Evolutionary conservation across 1,140 invertebrate species (phyloP).

Genomic region (Schlechtendalia chinensis): DNA sequence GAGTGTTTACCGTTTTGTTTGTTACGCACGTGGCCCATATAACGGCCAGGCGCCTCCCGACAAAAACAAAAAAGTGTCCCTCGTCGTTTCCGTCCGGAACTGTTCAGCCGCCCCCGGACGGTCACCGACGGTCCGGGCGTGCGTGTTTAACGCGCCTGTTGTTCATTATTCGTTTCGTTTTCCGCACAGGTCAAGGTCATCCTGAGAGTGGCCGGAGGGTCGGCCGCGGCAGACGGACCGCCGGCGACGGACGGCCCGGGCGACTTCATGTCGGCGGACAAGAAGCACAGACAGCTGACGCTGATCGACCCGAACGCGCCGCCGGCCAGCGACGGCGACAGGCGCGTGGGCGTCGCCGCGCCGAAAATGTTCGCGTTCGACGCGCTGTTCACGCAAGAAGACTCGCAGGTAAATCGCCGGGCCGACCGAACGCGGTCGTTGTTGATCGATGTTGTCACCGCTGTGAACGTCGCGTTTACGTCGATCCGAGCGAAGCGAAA

Average conservation of each 20-base stretch:
- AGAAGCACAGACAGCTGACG: constrained; percentile 53
- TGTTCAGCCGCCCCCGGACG: too few species aligned
- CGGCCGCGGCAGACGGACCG: background rate
- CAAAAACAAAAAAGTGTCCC: too few species aligned
- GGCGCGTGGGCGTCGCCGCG: constrained; percentile 66
- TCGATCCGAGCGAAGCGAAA: too few species aligned
- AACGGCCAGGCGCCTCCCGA: too few species aligned
- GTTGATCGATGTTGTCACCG: too few species aligned
- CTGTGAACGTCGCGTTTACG: too few species aligned
- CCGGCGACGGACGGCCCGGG: background rate
- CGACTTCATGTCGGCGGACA: constrained; percentile 53
- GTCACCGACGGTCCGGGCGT: too few species aligned
- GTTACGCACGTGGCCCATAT: too few species aligned
- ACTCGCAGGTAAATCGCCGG: constrained; percentile 77
- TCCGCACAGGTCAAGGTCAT: constrained; percentile 54
- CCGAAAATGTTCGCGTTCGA: constrained; percentile 98
- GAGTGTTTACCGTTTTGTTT: too few species aligned
- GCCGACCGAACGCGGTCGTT: too few species aligned
- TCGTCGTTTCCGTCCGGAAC: too few species aligned
- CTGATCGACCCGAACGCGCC: constrained; percentile 52
- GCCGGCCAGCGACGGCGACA: constrained; percentile 51
- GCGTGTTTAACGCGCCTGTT: too few species aligned
- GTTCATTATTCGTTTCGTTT: background rate
- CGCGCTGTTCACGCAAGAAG: constrained; percentile 86
- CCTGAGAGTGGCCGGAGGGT: constrained; percentile 50